phyloP scores from a whole-genome alignment of 2,888 invertebrate species.

The Ypsolopha sequella region DNA sequence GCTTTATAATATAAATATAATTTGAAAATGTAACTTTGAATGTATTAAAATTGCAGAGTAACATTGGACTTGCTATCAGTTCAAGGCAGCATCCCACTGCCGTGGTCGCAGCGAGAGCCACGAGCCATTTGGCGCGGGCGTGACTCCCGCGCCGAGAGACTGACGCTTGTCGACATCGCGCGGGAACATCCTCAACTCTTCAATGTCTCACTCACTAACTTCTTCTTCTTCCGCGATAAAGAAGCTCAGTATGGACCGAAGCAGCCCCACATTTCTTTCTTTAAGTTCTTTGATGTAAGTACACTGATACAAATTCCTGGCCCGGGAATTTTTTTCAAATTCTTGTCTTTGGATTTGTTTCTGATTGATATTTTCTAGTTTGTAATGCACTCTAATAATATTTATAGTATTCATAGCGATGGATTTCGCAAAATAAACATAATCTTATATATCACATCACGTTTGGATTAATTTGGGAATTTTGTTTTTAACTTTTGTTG shows the following conservation, averaged over 20 bases:
- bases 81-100: slow-evolving; percentile 79
- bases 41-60: slow-evolving; percentile 72
- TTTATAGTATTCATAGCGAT: too few species aligned
- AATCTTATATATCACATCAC: too few species aligned
- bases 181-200: slow-evolving; percentile 79
- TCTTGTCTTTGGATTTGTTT: too few species aligned
- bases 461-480: too few species aligned
- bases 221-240: slow-evolving; percentile 93
- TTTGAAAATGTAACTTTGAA: too few species aligned
- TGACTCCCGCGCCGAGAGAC: slow-evolving; percentile 87
- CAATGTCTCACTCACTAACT: slow-evolving; percentile 94
- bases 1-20: too few species aligned
- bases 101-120: slow-evolving; percentile 81
- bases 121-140: slow-evolving; percentile 93
- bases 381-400: too few species aligned
- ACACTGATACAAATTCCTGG: not conserved
- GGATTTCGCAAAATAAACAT: too few species aligned
- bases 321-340: too few species aligned
- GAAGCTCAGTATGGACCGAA: slow-evolving; percentile 89
- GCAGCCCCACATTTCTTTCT: slow-evolving; percentile 87
- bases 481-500: too few species aligned
- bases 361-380: too few species aligned
- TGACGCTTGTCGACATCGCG: slow-evolving; percentile 85
- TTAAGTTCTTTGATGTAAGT: slow-evolving; percentile 93
- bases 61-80: slow-evolving; percentile 92